Evolutionary conservation across 2,797 vertebrate genomes (phyloP).

Genomic region (Ctenopoma multispine): DNA sequence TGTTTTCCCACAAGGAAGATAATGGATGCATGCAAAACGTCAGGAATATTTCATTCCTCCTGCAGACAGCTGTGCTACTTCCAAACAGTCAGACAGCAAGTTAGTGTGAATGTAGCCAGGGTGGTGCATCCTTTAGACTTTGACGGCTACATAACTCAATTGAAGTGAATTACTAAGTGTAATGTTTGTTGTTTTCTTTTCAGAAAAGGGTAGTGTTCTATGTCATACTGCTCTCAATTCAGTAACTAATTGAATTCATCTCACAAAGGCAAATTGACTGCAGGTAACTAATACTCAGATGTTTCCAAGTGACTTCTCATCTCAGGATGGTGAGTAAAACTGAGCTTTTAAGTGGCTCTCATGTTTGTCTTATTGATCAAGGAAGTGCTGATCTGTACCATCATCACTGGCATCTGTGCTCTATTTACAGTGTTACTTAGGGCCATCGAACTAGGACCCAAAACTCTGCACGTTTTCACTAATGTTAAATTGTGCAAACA

Average conservation of each 20-base stretch:
- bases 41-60: conserved; percentile 73
- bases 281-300: conserved; percentile 28
- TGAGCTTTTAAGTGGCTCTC: background rate
- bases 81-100: conserved; percentile 51
- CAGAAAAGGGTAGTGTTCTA: conserved; percentile 36
- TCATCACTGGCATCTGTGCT: too few relatives aligned
- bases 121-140: conserved; percentile 59
- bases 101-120: conserved; percentile 56
- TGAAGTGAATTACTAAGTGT: conserved; percentile 63
- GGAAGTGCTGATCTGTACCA: background rate
- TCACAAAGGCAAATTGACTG: conserved; percentile 19
- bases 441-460: too few relatives aligned
- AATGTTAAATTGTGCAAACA: too few relatives aligned
- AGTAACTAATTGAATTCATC: conserved; percentile 51
- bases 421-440: too few relatives aligned
- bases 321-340: conserved; percentile 11
- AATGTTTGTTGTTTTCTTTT: conserved; percentile 14
- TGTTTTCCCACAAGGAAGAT: conserved; percentile 75
- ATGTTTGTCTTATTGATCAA: background rate
- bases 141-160: conserved; percentile 65
- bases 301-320: conserved; percentile 52
- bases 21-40: conserved; percentile 77
- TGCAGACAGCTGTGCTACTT: conserved; percentile 57
- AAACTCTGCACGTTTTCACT: too few relatives aligned
- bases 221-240: conserved; percentile 49